These are phyloP conservation scores for Drosophila paulistorum DNA, from an alignment of 1,140 invertebrate species.

Conservation along the genomic window DNA sequence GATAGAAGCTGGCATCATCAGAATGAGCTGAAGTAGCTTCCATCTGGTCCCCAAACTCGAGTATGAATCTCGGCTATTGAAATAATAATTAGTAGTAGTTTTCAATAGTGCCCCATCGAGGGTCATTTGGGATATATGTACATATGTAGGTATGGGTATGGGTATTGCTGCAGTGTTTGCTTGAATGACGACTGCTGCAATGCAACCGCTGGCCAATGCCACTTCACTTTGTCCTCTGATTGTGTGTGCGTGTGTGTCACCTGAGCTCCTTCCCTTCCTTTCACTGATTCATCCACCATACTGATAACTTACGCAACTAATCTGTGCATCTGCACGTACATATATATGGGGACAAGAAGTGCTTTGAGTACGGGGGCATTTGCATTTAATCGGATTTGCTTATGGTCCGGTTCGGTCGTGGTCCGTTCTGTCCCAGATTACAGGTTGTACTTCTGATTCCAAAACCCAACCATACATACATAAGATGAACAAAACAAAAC, in stretches of 20 bases:
- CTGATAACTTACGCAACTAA: slow-evolving; percentile 79
- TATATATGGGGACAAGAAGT: slow-evolving; percentile 18
- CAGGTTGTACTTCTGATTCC: slow-evolving; percentile 63
- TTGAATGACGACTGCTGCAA: slow-evolving; percentile 66
- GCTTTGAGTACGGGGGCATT: slow-evolving; percentile 44
- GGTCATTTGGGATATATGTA: not conserved
- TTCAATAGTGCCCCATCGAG: not conserved
- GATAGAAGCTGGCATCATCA: slow-evolving; percentile 16
- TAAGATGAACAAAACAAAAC: slow-evolving; percentile 23
- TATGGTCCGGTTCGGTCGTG: slow-evolving; percentile 29
- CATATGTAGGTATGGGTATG: slow-evolving; percentile 31
- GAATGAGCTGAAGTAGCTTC: not conserved
- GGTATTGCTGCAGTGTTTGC: slow-evolving; percentile 63
- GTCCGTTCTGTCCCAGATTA: slow-evolving; percentile 59
- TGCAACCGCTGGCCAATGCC: slow-evolving; percentile 48
- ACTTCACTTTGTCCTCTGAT: slow-evolving; percentile 9
- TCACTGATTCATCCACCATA: slow-evolving; percentile 23
- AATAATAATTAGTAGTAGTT: slow-evolving; percentile 73
- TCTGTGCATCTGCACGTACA: slow-evolving; percentile 41
- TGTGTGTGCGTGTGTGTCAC: not conserved
- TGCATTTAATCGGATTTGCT: slow-evolving; percentile 78
- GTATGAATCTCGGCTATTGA: slow-evolving; percentile 55
- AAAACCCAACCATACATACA: slow-evolving; percentile 30
- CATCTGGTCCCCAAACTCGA: not conserved
- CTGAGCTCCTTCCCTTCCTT: not conserved